phyloP scores from a whole-genome alignment of 1,140 invertebrate genomes.

The Bombus superbus region DNA sequence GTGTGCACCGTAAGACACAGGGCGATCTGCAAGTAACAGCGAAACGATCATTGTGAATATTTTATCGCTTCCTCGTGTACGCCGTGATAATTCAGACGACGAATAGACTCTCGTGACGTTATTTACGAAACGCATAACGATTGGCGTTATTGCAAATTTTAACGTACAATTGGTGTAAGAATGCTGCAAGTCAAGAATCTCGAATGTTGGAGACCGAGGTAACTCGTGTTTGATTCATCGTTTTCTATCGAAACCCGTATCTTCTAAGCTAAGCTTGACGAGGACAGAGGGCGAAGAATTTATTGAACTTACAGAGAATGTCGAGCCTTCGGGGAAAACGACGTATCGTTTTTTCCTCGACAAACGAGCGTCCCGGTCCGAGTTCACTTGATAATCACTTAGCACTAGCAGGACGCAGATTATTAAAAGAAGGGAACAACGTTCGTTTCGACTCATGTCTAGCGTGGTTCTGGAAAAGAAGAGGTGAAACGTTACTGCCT shows the following conservation, averaged over 20 bases:
- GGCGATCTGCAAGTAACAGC: slow-evolving; percentile 80
- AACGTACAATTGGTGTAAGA: background rate
- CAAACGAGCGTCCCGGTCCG: slow-evolving; percentile 51
- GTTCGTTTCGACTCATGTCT: slow-evolving; percentile 46
- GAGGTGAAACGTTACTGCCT: slow-evolving; percentile 16
- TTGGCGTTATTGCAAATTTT: background rate
- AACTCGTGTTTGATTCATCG: slow-evolving; percentile 4
- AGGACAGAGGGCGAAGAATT: too few species aligned
- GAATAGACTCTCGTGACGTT: background rate
- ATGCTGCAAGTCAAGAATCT: background rate
- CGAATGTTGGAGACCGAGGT: background rate
- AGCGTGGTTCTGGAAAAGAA: slow-evolving; percentile 35
- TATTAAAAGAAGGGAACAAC: slow-evolving; percentile 35
- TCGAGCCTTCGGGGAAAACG: slow-evolving; percentile 90
- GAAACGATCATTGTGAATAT: background rate
- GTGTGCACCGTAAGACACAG: slow-evolving; percentile 85
- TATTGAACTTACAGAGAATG: slow-evolving; percentile 86
- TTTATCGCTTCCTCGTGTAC: background rate
- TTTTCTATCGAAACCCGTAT: background rate
- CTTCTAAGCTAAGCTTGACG: background rate
- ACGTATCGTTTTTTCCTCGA: slow-evolving; percentile 88
- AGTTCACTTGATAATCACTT: slow-evolving; percentile 33
- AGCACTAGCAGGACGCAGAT: slow-evolving; percentile 21
- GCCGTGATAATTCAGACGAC: background rate
- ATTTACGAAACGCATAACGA: background rate